phyloP scores from a whole-genome alignment of 2,888 invertebrate species.

The Junonia oenone region DNA sequence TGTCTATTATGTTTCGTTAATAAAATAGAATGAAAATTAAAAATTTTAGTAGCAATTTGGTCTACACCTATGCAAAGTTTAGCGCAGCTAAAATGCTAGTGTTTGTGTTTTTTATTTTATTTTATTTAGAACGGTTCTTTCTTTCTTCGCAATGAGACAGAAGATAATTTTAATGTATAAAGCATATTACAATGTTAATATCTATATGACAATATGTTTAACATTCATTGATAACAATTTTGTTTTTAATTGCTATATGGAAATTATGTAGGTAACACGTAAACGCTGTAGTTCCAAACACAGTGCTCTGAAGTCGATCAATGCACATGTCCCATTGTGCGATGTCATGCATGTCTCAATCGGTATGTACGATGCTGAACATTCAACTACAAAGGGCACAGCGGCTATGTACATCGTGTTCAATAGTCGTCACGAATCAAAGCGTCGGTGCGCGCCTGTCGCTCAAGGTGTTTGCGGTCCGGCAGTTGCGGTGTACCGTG shows the following conservation, averaged over 20 bases:
- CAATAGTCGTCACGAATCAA: constrained; percentile 50
- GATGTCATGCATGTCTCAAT: constrained; percentile 65
- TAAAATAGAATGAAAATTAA: not conserved
- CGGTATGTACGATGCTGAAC: constrained; percentile 45
- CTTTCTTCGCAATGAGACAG: constrained; percentile 1
- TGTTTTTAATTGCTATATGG: not conserved
- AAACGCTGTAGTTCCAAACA: constrained; percentile 50
- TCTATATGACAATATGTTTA: not conserved
- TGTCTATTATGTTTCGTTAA: not conserved
- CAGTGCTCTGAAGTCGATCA: constrained; percentile 58
- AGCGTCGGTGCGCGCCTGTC: constrained; percentile 71
- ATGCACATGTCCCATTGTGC: constrained; percentile 66
- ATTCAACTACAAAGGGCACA: constrained; percentile 64
- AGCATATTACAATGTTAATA: not conserved
- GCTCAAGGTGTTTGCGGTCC: constrained; percentile 65
- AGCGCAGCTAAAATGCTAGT: constrained; percentile 12
- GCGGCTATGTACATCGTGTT: constrained; percentile 69
- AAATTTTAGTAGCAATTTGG: not conserved
- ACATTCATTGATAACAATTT: not conserved
- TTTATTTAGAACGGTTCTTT: not conserved
- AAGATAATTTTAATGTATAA: not conserved
- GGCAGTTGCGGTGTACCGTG: constrained; percentile 56
- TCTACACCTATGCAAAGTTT: constrained; percentile 1
- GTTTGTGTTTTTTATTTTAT: not conserved
- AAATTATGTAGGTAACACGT: constrained; percentile 39